Conservation (phyloP, 2,797 vertebrate genomes). For the Otolemur crassicaudatus region DNA sequence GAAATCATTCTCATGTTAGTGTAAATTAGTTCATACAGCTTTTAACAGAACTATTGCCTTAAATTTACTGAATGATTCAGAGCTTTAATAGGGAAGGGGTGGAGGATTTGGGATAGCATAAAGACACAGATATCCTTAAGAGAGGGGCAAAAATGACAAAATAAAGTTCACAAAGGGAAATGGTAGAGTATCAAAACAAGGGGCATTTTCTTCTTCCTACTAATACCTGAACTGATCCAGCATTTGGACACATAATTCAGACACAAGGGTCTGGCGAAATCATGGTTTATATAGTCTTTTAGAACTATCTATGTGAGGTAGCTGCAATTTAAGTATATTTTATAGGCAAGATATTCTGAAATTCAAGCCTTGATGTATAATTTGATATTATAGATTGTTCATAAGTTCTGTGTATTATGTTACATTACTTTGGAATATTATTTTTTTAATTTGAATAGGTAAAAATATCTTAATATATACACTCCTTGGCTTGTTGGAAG, state of each 20-base stretch:
- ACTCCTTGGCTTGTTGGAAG: background rate
- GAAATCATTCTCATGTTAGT: conserved; percentile 39
- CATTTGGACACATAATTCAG: background rate
- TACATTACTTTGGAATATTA: background rate
- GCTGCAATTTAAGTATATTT: conserved; percentile 31
- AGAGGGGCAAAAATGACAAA: background rate
- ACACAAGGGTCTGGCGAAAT: background rate
- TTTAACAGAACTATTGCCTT: conserved; percentile 18
- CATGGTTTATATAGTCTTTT: background rate
- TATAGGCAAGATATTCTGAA: conserved; percentile 33
- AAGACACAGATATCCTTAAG: background rate
- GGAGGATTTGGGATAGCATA: background rate
- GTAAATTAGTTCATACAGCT: conserved; percentile 38
- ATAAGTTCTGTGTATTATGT: background rate
- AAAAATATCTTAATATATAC: background rate
- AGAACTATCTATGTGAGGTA: background rate
- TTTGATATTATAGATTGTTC: background rate
- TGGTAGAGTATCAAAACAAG: background rate
- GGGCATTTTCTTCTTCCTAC: background rate
- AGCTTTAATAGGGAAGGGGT: background rate
- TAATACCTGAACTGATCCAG: background rate
- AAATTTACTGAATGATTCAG: conserved; percentile 5
- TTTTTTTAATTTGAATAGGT: conserved; percentile 14
- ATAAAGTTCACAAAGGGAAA: background rate
- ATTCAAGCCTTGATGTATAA: conserved; percentile 9